A percentile compares a stretch with the other conserved stretches of the same genome.
Evolutionary conservation across 2,113 vertebrate genomes (phyloP).

Genomic region (Oreotrochilus melanogaster): DNA sequence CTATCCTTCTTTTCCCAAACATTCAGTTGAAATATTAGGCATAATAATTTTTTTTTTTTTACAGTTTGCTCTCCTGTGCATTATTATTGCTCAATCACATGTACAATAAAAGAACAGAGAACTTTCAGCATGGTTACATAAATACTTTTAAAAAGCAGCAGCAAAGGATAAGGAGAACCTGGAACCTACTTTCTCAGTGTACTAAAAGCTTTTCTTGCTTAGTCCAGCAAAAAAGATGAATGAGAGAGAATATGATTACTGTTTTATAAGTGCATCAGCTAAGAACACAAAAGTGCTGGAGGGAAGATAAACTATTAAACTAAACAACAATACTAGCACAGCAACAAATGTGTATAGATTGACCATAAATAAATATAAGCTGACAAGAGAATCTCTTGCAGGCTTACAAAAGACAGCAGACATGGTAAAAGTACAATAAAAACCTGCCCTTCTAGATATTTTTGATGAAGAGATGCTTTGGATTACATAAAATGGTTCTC

Average conservation of each 20-base stretch:
- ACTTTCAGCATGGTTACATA: neutral
- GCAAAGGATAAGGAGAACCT: neutral
- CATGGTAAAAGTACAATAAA: neutral
- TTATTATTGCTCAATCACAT: neutral
- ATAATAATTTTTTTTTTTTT: neutral
- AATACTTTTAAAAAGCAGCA: neutral
- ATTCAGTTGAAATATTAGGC: neutral
- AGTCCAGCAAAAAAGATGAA: slow-evolving; percentile 30
- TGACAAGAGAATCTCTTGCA: neutral
- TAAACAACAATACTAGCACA: neutral
- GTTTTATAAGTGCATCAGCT: neutral
- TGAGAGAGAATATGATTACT: neutral
- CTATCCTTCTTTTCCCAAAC: neutral
- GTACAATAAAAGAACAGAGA: neutral
- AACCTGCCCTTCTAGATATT: neutral
- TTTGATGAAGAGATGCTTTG: neutral
- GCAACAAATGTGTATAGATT: slow-evolving; percentile 9
- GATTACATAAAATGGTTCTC: neutral
- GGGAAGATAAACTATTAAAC: slow-evolving; percentile 27
- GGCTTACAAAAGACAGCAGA: neutral
- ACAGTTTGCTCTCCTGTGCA: neutral
- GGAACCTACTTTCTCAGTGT: neutral
- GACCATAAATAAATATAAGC: slow-evolving; percentile 19
- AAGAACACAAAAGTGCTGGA: neutral
- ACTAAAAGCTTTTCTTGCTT: neutral